Conservation (phyloP, 2,797 vertebrate genomes). For the Arctocebus calabarensis region DNA sequence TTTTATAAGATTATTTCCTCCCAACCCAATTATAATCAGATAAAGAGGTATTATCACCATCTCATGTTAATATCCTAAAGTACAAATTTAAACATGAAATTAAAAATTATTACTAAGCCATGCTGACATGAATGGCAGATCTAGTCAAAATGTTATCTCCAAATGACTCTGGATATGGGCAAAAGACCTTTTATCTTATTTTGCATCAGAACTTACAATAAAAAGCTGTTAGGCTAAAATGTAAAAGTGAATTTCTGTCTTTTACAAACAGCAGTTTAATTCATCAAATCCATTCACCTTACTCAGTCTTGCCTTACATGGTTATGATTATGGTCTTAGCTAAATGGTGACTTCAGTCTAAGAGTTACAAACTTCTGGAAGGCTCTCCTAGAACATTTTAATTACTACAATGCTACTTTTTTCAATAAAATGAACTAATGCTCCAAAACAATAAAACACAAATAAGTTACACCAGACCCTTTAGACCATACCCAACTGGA, state of each 20-base stretch:
- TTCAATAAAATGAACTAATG: slow-evolving; percentile 44
- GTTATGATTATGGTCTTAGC: slow-evolving; percentile 80
- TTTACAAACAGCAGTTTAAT: slow-evolving; percentile 75
- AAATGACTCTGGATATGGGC: slow-evolving; percentile 64
- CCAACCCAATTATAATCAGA: slow-evolving; percentile 73
- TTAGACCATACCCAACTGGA: neutral
- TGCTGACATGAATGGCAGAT: slow-evolving; percentile 46
- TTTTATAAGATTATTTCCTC: slow-evolving; percentile 66
- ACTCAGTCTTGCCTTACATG: slow-evolving; percentile 76
- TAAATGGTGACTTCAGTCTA: slow-evolving; percentile 54
- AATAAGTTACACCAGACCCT: slow-evolving; percentile 8
- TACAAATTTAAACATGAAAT: slow-evolving; percentile 74
- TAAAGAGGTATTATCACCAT: slow-evolving; percentile 64
- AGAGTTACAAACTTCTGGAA: slow-evolving; percentile 82
- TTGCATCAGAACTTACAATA: slow-evolving; percentile 62
- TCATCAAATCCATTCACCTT: slow-evolving; percentile 73
- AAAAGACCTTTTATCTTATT: slow-evolving; percentile 72
- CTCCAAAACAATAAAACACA: neutral
- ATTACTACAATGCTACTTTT: slow-evolving; percentile 34
- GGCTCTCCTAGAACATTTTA: slow-evolving; percentile 79
- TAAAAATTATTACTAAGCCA: slow-evolving; percentile 70
- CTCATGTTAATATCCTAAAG: slow-evolving; percentile 76
- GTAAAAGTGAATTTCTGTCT: slow-evolving; percentile 62
- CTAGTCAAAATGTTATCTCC: slow-evolving; percentile 65
- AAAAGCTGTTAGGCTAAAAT: slow-evolving; percentile 65